phyloP scores from a whole-genome alignment of 2,113 vertebrate genomes.

The Alethe castanea region DNA sequence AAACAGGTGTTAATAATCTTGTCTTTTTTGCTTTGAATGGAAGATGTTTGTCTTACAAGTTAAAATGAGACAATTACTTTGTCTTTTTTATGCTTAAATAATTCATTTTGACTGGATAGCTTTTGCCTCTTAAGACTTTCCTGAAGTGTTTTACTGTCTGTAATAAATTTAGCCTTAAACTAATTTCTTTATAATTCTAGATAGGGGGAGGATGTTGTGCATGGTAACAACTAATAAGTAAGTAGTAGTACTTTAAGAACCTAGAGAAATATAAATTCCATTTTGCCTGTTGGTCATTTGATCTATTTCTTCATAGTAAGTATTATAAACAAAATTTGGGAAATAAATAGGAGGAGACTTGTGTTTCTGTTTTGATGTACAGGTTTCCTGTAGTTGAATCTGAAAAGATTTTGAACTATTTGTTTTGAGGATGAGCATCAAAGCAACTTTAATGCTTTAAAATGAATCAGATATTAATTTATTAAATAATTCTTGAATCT shows the following conservation, averaged over 20 bases:
- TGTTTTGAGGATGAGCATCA: neutral
- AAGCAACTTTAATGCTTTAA: neutral
- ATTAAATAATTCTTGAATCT: neutral
- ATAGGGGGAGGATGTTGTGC: neutral
- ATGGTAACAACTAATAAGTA: neutral
- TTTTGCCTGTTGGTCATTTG: neutral
- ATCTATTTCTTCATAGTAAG: neutral
- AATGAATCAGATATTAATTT: neutral
- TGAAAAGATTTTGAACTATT: neutral
- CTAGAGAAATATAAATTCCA: neutral
- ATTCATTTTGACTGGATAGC: neutral
- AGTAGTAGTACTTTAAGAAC: neutral
- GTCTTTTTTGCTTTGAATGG: neutral
- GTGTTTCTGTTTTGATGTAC: neutral
- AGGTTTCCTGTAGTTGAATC: neutral
- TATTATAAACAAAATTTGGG: neutral
- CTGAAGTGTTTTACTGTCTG: neutral
- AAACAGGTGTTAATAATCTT: neutral
- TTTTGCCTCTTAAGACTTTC: neutral
- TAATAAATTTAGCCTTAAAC: neutral
- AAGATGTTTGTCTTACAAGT: neutral
- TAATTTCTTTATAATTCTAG: neutral
- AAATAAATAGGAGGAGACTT: neutral
- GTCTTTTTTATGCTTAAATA: neutral
- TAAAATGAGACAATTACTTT: neutral